Conservation (phyloP, 2,888 invertebrate genomes). For the Rutpela maculata region DNA sequence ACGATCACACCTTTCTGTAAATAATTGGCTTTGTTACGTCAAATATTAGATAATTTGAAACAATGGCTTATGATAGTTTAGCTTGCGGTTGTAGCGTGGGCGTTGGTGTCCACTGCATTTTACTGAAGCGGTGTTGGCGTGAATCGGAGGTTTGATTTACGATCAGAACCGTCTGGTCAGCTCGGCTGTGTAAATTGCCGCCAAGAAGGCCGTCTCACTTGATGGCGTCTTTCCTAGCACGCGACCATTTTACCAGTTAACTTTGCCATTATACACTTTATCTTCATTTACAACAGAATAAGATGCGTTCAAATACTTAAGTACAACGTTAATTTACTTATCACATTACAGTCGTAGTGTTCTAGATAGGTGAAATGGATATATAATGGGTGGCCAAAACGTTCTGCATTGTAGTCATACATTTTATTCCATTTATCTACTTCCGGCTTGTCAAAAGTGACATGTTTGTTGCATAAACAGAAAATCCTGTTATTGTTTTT, state of each 20-base stretch:
- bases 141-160: slow-evolving; percentile 40
- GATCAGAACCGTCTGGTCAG: slow-evolving; percentile 38
- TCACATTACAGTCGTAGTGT: slow-evolving; percentile 1
- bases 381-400: too few relatives aligned
- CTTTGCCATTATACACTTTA: slow-evolving; percentile 1
- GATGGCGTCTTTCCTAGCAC: slow-evolving; percentile 37
- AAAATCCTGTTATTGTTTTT: too few relatives aligned
- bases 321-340: slow-evolving; percentile 3
- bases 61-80: neutral
- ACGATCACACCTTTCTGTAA: neutral
- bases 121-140: slow-evolving; percentile 35
- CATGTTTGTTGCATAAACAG: too few relatives aligned
- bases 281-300: slow-evolving; percentile 11
- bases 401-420: too few relatives aligned
- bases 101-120: slow-evolving; percentile 25
- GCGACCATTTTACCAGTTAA: slow-evolving; percentile 32
- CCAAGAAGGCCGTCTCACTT: slow-evolving; percentile 37
- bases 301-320: neutral
- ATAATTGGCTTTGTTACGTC: neutral
- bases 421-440: too few relatives aligned
- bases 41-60: slow-evolving; percentile 3
- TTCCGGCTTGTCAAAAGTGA: too few relatives aligned
- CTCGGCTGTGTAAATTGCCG: slow-evolving; percentile 34
- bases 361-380: neutral
- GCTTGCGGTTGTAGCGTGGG: slow-evolving; percentile 17